Base-by-base conservation (phyloP, 2,888 invertebrate genomes). In the Tetropium fuscum region DNA sequence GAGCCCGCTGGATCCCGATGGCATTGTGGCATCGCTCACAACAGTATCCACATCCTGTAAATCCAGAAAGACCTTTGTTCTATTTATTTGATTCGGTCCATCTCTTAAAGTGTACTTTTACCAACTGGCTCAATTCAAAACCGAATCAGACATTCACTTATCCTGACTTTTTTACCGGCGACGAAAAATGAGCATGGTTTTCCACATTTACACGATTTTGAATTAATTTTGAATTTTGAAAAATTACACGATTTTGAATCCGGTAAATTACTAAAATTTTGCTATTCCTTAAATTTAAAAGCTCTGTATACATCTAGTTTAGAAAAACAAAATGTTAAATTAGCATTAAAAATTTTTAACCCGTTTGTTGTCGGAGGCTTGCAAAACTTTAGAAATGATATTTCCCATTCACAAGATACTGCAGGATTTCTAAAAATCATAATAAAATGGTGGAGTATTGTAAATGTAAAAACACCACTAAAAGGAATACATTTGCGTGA, bases 51-150 rank as follows among this genome's bases (percentile, higher is more conserved):
- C 38, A 40, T 18, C 38, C 38, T 3, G 16, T 40, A 7, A 18
- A 13, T 18, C 15, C 8, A 3, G 18, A 10, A 7, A 2, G 38
- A 16, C 38, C 38, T 3, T 18, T 40, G 4, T 40, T 40, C 8
- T 40, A 13, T 25, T 40, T 59, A 32, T 62, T 55, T 51, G 55
- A 56, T 19, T 49, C 51, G 2, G 34, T 62, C 7, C 54, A 58
- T 54, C 20, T 62, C 7, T 16, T 62, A 8, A 62, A 58, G 48
- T 61, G 58, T 49, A 43, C 43, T 18, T 36, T 18, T 25, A 41
- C 32, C 19, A 60, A 60, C 20, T 61, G 49, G 58, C 30, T 58
- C 8, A 60, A 51, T 32, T 41, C 57, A 7, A 51, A 57, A 51
- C 40, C 58, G 8, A 22, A 58, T 36, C 45, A 54, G 18, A 45